Evolutionary conservation across 2,888 invertebrate genomes (phyloP), one percentile per base, ranked within the genome.

Genomic region (Pycnomerus fuliginosus): DNA sequence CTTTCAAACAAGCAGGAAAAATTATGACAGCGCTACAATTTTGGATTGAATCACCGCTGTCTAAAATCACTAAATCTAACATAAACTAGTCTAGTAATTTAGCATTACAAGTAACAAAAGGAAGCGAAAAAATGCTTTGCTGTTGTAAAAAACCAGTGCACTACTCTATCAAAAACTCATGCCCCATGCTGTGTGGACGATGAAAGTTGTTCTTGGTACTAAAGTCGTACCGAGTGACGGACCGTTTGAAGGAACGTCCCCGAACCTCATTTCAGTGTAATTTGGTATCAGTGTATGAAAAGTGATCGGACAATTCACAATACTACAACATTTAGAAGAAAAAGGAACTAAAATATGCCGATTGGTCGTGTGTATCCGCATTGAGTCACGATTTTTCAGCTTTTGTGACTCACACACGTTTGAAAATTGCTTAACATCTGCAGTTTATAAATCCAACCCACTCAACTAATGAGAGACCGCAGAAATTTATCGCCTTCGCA

Each of bases 161-260:
- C 54, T 56, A 56, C 33, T 44, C 49, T 50, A 57, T 49, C 38
- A 46, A 53, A 54, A 53, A 55, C 52, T 56, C 69, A 69, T 68
- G 68, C 68, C 68, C 67, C 67, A 68, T 68, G 68, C 68, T 64
- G 65, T 68, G 68, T 68, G 68, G 68, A 69, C 68, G 67, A 67
- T 67, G 68, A 69, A 71, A 71, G 69, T 70, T 60, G 52, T 64
- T 67, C 69, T 69, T 69, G 65, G 66, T 67, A 69, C 68, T 56
- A 60, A 62, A 56, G 40, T 32, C 57, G 57, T 60, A 58, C 59
- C 59, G 57, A 58, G 53, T 48, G 34, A 38, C 34, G 39, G 36
- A 29, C 28, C 41, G 33, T 34, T 34, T 33, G 38, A 32, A 44
- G 44, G 44, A 44, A 39, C 38, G 40, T 46, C 52, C 47, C 35